phyloP scores from a whole-genome alignment of 2,888 invertebrate species.

The Spilarctia lutea region DNA sequence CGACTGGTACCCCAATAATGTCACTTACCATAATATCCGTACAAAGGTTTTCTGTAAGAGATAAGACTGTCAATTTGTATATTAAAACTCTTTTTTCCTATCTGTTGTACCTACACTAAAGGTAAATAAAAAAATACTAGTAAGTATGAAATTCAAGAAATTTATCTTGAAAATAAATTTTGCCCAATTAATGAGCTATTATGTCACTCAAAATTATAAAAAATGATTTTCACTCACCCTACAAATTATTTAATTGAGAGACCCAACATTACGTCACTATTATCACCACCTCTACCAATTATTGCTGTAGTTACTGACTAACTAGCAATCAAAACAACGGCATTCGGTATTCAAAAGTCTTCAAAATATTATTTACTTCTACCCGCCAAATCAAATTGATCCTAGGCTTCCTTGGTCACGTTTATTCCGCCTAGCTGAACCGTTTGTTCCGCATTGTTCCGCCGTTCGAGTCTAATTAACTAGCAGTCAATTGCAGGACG shows the following conservation, averaged over 20 bases:
- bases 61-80: no score
- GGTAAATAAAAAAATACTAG: no score
- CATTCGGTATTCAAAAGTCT: slow-evolving; percentile 4
- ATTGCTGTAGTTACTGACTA: neutral
- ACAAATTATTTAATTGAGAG: neutral
- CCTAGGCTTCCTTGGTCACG: slow-evolving; percentile 35
- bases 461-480: slow-evolving; percentile 78
- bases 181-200: neutral
- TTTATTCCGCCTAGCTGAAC: slow-evolving; percentile 60
- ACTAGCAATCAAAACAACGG: neutral
- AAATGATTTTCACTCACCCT: neutral
- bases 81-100: no score
- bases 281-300: neutral
- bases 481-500: slow-evolving; percentile 81
- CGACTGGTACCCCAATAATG: no score
- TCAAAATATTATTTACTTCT: slow-evolving; percentile 19
- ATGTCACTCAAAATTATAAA: neutral
- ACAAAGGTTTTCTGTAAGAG: no score
- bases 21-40: no score
- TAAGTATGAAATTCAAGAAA: neutral
- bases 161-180: neutral
- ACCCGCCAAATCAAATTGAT: slow-evolving; percentile 18
- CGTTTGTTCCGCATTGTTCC: slow-evolving; percentile 69
- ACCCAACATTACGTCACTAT: neutral
- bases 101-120: no score